Percentiles rank a stretch among this genome's conserved stretches.
Conservation (phyloP, 2,113 vertebrate species). For the Zosterops japonicus region DNA sequence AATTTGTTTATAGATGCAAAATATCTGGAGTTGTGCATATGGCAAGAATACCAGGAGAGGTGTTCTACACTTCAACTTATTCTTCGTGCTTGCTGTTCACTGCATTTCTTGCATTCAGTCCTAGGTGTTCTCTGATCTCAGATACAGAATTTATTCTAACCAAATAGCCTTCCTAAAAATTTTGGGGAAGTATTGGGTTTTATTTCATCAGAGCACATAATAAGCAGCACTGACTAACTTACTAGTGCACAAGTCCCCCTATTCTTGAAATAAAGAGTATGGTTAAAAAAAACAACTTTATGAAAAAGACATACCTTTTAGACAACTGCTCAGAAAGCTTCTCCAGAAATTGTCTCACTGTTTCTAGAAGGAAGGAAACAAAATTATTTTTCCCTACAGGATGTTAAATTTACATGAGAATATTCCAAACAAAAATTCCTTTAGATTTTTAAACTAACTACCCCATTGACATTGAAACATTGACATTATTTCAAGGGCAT, state of each 20-base stretch:
- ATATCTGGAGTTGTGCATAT: background rate
- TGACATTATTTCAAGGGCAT: background rate
- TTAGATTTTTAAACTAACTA: background rate
- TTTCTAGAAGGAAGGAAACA: conserved; percentile 77
- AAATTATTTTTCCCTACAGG: background rate
- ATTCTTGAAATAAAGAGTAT: background rate
- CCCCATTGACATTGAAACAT: accelerated
- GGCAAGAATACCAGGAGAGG: background rate
- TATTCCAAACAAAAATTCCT: background rate
- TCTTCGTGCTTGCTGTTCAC: background rate
- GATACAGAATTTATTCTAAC: background rate
- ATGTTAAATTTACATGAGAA: background rate
- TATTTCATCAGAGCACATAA: background rate
- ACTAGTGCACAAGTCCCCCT: background rate
- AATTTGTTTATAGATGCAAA: background rate
- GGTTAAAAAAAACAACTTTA: background rate
- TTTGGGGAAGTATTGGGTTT: background rate
- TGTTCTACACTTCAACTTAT: background rate
- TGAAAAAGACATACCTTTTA: conserved; percentile 79
- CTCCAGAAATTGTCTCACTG: conserved; percentile 89
- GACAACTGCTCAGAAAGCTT: conserved; percentile 88
- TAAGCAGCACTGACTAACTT: background rate
- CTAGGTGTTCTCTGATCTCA: background rate
- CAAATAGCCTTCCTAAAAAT: background rate
- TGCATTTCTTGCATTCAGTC: background rate